Evolutionary conservation across 2,797 vertebrate species (phyloP), one percentile per base, ranked within the genome.

Genomic region (Esox masquinongy): DNA sequence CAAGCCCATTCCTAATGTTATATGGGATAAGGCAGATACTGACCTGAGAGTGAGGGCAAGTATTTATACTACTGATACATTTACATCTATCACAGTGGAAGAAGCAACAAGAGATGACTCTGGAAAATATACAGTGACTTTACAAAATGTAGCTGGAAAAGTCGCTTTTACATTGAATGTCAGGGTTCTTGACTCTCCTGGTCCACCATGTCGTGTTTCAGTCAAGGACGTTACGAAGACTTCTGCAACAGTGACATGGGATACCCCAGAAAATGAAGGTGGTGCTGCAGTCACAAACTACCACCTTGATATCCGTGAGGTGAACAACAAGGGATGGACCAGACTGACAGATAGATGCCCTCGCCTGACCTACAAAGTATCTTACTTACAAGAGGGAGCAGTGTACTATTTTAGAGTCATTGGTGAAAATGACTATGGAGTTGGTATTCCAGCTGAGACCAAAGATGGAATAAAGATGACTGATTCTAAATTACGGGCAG

Each of bases 191-290:
- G 98, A 99, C 88, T 96, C 97, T 66, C 98, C 98, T 36, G 98
- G 98, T 75, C 97, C 97, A 14, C 97, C 97, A 29, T 85, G 90
- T 77, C 93, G 87, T 72, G 84, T 98, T 82, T 50, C 81, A 80
- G 90, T 97, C 50, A 97, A 95, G 87, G 97, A 99, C 0, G 85
- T 99, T 78, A 98, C 97, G 72, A 98, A 96, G 82, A 96, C 92
- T 81, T 96, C 97, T 80, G 96, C 93, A 79, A 95, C 96, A 19
- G 82, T 99, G 69, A 94, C 94, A 75, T 99, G 98, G 98, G 97
- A 98, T 88, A 95, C 95, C 79, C 98, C 98, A 86, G 97, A 99
- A 80, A 99, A 97, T 72, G 98, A 99, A 81, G 98, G 98, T 71
- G 97, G 98, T 71, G 96, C 94, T 75, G 89, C 95, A 36, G 97